Conservation (phyloP, 2,888 invertebrate species). For the Phaonia tiefii region DNA sequence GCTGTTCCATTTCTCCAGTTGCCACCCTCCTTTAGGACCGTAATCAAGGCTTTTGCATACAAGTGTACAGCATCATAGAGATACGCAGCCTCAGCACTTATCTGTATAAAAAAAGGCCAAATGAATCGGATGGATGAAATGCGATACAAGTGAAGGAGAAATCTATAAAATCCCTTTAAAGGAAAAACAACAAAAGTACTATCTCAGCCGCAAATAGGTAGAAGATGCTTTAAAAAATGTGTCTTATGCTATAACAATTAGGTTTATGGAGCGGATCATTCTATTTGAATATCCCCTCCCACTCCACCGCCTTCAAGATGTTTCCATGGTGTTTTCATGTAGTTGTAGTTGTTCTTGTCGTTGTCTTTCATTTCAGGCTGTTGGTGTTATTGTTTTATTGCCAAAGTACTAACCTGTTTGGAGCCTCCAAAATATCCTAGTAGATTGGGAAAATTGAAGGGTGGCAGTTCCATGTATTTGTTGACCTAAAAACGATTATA, state of each 20-base stretch:
- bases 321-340: no score
- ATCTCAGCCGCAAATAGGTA: not conserved
- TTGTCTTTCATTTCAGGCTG: not conserved
- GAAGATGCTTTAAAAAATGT: no score
- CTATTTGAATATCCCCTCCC: conserved; percentile 13
- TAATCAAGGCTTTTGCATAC: conserved; percentile 91
- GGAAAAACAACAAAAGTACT: not conserved
- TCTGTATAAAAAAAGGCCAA: conserved; percentile 81
- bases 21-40: conserved; percentile 85
- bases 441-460: conserved; percentile 94
- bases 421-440: conserved; percentile 86
- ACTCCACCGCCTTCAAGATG: not conserved
- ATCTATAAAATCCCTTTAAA: conserved; percentile 5
- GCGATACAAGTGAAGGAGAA: not conserved
- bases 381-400: not conserved
- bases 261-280: conserved; percentile 3
- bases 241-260: conserved; percentile 30
- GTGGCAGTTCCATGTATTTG: conserved; percentile 90
- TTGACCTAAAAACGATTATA: conserved; percentile 84
- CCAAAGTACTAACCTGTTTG: conserved; percentile 83
- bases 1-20: conserved; percentile 90
- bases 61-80: conserved; percentile 96
- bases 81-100: conserved; percentile 94
- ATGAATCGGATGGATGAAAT: conserved; percentile 11
- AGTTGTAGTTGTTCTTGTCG: not conserved